Percentiles rank a stretch among this genome's conserved stretches.
Evolutionary conservation across 2,113 vertebrate species (phyloP).

Genomic region (Catharus fuscescens): DNA sequence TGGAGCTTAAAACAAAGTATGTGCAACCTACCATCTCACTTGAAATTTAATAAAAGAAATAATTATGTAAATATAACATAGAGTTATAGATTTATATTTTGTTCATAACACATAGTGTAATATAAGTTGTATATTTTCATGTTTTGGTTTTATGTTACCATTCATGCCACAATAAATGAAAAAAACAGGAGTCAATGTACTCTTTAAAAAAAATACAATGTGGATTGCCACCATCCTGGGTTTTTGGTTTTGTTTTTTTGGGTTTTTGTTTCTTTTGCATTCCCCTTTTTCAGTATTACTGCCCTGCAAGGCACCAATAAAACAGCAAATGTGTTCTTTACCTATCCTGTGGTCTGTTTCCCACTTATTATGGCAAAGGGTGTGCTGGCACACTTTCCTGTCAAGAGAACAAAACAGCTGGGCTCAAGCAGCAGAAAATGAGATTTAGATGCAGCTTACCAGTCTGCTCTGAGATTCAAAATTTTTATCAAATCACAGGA

Average conservation of each 20-base stretch:
- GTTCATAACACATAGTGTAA: conserved; percentile 99
- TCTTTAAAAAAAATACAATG: conserved; percentile 87
- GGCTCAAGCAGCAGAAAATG: not conserved
- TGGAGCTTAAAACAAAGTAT: conserved; percentile 97
- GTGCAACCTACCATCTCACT: conserved; percentile 98
- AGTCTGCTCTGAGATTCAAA: not conserved
- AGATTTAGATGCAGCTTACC: not conserved
- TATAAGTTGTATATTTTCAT: conserved; percentile 99
- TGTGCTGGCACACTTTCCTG: not conserved
- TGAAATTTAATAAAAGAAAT: conserved; percentile 98
- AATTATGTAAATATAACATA: conserved; percentile 99
- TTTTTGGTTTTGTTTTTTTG: conserved; percentile 44
- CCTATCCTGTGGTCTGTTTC: conserved; percentile 82
- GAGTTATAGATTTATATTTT: conserved; percentile 99
- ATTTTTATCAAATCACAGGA: not conserved
- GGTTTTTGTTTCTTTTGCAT: conserved; percentile 80
- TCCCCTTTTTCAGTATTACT: conserved; percentile 99
- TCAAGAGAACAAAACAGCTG: not conserved
- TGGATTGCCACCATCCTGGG: conserved; percentile 92
- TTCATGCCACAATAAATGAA: conserved; percentile 95
- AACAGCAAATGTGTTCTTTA: conserved; percentile 98
- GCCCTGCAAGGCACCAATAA: conserved; percentile 99
- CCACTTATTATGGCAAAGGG: conserved; percentile 43
- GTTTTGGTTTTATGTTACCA: conserved; percentile 99
- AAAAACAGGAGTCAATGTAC: conserved; percentile 89